Evolutionary conservation across 1,140 invertebrate species (phyloP).

Genomic region (Aphidius ervi): DNA sequence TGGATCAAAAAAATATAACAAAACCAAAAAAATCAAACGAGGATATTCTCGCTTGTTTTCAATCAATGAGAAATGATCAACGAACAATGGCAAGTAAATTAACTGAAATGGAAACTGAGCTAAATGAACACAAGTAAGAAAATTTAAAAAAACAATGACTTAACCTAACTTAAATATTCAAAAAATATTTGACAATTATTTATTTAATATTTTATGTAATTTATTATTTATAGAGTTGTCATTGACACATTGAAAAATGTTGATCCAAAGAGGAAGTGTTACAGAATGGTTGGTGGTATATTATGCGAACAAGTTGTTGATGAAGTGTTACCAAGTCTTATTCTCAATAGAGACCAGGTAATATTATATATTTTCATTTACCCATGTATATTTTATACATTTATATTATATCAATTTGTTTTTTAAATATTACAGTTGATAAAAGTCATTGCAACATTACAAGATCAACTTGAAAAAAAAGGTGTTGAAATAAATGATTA

Average conservation of each 20-base stretch:
- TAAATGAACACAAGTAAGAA: slow-evolving; percentile 91
- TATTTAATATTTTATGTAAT: slow-evolving; percentile 1
- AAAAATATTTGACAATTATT: neutral
- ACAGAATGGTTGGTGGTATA: slow-evolving; percentile 88
- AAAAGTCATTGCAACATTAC: slow-evolving; percentile 72
- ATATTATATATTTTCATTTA: slow-evolving; percentile 6
- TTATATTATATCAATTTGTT: slow-evolving; percentile 15
- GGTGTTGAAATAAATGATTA: slow-evolving; percentile 90
- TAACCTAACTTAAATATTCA: slow-evolving; percentile 29
- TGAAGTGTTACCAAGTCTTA: slow-evolving; percentile 82
- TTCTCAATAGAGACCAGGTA: slow-evolving; percentile 78
- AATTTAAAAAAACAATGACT: neutral
- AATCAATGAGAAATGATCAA: slow-evolving; percentile 82
- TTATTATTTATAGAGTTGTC: slow-evolving; percentile 69
- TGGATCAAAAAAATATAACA: slow-evolving; percentile 39
- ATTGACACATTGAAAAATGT: slow-evolving; percentile 89
- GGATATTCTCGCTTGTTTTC: slow-evolving; percentile 82
- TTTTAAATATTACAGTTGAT: slow-evolving; percentile 58
- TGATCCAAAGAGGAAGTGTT: slow-evolving; percentile 83
- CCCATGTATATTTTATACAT: neutral
- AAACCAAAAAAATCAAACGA: slow-evolving; percentile 59
- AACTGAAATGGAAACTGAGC: slow-evolving; percentile 85
- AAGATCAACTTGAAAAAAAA: slow-evolving; percentile 79
- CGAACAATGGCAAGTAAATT: slow-evolving; percentile 79
- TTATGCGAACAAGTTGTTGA: slow-evolving; percentile 89